phyloP scores from a whole-genome alignment of 1,140 invertebrate genomes.

The Chironomus tepperi region DNA sequence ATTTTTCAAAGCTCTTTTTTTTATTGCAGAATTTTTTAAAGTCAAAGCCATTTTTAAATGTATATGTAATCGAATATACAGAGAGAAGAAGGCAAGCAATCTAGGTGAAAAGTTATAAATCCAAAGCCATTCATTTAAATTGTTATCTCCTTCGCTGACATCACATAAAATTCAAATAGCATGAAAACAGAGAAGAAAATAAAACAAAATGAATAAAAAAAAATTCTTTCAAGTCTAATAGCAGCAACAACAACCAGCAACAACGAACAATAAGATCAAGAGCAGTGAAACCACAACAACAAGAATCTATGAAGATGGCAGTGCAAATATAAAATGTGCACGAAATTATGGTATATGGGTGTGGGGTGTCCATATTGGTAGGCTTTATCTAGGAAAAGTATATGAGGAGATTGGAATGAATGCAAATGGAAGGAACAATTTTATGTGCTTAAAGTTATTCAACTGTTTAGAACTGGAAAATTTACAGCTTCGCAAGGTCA shows the following conservation, averaged over 20 bases:
- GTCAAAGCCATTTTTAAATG: too few relatives aligned
- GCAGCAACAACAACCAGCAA: neutral
- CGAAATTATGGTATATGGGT: neutral
- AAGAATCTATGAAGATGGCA: neutral
- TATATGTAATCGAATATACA: too few relatives aligned
- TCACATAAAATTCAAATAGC: constrained; percentile 8
- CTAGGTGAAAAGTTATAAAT: constrained; percentile 14
- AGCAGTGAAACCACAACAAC: neutral
- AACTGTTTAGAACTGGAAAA: too few relatives aligned
- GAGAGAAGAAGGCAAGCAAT: neutral
- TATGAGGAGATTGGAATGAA: too few relatives aligned
- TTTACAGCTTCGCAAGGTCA: too few relatives aligned
- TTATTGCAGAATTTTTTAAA: neutral
- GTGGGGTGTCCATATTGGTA: too few relatives aligned
- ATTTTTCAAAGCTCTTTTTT: neutral
- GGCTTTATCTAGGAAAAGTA: too few relatives aligned
- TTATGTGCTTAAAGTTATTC: too few relatives aligned
- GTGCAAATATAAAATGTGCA: constrained; percentile 13
- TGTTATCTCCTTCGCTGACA: neutral
- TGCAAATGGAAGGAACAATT: too few relatives aligned
- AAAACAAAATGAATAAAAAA: neutral
- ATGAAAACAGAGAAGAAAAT: neutral
- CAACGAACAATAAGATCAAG: neutral
- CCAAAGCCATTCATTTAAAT: constrained; percentile 12
- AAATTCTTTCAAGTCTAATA: neutral